Conservation (phyloP, 2,113 vertebrate species). For the Amazona guildingii region DNA sequence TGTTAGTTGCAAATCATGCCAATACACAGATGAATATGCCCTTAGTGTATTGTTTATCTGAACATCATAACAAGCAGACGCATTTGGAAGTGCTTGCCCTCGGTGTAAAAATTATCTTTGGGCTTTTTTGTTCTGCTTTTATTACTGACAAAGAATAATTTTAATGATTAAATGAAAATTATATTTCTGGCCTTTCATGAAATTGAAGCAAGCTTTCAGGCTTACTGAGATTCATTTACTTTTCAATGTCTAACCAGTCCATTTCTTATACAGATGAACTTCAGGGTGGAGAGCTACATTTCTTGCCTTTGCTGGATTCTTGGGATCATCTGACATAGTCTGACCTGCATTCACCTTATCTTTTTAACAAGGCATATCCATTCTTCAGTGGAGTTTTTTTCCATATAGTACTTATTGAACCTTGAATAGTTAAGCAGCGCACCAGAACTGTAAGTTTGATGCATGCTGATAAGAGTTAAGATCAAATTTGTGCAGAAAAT, state of each 20-base stretch:
- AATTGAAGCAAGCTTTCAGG: not conserved
- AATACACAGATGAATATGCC: not conserved
- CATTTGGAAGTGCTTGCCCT: not conserved
- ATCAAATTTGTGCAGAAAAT: not conserved
- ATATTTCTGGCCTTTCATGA: not conserved
- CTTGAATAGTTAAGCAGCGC: not conserved
- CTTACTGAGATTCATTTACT: not conserved
- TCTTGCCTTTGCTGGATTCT: not conserved
- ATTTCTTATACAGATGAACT: not conserved
- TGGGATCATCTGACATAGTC: slow-evolving; percentile 1
- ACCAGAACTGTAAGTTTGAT: slow-evolving; percentile 20
- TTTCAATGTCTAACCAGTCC: not conserved
- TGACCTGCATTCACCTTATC: not conserved
- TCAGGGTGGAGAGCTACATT: not conserved
- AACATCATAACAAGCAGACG: not conserved
- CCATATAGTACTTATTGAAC: accelerated
- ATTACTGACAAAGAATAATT: not conserved
- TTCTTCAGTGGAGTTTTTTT: not conserved
- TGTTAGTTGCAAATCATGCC: not conserved
- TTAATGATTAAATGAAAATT: not conserved
- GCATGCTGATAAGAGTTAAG: not conserved
- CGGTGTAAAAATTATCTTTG: not conserved
- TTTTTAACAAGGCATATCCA: not conserved
- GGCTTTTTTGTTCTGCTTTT: not conserved
- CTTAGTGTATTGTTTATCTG: not conserved